Evolutionary conservation across 2,888 invertebrate species (phyloP).

Genomic region (Tyria jacobaeae): DNA sequence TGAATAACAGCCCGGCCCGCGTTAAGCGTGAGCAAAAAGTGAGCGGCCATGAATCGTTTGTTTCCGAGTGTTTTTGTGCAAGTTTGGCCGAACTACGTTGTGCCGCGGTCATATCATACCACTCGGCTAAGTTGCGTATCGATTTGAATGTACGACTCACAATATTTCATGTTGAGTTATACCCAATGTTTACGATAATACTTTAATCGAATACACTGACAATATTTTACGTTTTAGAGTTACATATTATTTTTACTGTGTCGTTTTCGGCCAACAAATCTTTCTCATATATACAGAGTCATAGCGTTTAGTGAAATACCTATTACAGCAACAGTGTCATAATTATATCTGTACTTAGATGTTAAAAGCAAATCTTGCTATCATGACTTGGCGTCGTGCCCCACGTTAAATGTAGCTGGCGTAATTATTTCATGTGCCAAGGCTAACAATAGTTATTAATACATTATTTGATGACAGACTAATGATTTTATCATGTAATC

Average conservation of each 20-base stretch:
- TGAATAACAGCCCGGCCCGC: constrained; percentile 42
- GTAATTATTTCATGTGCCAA: constrained; percentile 54
- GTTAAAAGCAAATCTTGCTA: constrained; percentile 25
- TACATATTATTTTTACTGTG: not conserved
- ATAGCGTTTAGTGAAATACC: not conserved
- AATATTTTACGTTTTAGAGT: not conserved
- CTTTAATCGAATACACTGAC: not conserved
- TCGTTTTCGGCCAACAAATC: not conserved
- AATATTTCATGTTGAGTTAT: constrained; percentile 36
- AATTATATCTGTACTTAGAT: constrained; percentile 16
- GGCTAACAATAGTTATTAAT: constrained; percentile 47
- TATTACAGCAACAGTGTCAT: not conserved
- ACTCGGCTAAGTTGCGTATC: constrained; percentile 48
- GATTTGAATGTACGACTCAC: constrained; percentile 55
- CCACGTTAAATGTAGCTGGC: constrained; percentile 36
- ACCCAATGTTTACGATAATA: not conserved
- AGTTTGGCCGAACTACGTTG: constrained; percentile 29
- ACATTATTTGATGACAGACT: constrained; percentile 31
- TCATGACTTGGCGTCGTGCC: constrained; percentile 48
- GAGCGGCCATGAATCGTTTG: constrained; percentile 59
- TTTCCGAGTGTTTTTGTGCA: constrained; percentile 63
- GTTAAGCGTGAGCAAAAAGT: constrained; percentile 55
- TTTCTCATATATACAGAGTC: not conserved
- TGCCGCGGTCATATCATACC: constrained; percentile 26
- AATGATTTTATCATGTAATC: not conserved